Evolutionary conservation across 2,113 vertebrate genomes (phyloP).

Genomic region (Eurypyga helias): DNA sequence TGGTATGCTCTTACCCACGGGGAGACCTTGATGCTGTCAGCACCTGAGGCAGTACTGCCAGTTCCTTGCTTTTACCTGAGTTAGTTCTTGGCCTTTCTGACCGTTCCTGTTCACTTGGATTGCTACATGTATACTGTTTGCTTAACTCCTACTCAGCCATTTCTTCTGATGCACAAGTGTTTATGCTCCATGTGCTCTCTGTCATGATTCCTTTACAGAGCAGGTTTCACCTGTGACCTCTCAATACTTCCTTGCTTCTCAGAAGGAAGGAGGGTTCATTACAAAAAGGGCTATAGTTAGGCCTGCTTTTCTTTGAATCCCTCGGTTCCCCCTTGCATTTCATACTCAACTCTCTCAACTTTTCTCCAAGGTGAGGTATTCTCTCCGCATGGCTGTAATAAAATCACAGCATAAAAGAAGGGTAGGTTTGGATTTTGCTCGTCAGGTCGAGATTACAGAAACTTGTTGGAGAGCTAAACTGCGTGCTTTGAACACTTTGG

Average conservation of each 20-base stretch:
- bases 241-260: not conserved
- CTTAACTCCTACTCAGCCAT: not conserved
- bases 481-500: not conserved
- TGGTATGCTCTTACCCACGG: not conserved
- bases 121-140: not conserved
- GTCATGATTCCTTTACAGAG: not conserved
- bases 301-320: not conserved
- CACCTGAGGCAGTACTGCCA: not conserved
- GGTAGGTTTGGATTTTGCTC: not conserved
- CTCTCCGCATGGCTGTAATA: not conserved
- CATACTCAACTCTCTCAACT: not conserved
- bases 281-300: not conserved
- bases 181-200: not conserved
- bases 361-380: not conserved
- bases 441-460: not conserved
- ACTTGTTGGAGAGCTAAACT: not conserved
- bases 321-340: not conserved
- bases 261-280: not conserved
- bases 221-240: not conserved
- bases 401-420: not conserved
- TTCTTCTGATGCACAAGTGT: not conserved
- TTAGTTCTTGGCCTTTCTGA: not conserved
- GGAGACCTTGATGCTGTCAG: not conserved
- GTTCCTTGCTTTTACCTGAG: not conserved
- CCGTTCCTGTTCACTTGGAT: not conserved